Conservation (phyloP, 2,113 vertebrate species). For the Regulus satrapa region DNA sequence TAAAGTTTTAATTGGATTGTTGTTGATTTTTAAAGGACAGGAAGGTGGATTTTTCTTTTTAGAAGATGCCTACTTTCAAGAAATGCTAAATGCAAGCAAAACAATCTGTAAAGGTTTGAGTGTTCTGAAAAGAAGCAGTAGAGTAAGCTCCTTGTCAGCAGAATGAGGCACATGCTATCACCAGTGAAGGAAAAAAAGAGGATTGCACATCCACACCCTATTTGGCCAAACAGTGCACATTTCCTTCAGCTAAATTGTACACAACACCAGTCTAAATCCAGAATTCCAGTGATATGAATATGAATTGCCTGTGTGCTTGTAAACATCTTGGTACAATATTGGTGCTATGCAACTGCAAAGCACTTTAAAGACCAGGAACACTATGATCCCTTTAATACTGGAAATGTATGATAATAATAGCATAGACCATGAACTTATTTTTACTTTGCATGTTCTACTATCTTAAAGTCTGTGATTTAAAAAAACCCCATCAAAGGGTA, state of each 20-base stretch:
- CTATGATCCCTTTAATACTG: neutral
- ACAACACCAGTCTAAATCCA: neutral
- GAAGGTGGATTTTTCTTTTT: neutral
- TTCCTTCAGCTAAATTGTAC: neutral
- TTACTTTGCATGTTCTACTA: neutral
- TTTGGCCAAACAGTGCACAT: neutral
- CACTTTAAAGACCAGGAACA: neutral
- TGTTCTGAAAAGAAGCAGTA: neutral
- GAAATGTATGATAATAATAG: neutral
- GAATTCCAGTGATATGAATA: neutral
- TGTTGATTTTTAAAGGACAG: neutral
- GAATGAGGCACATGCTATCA: neutral
- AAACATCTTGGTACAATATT: conserved; percentile 24
- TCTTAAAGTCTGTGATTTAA: neutral
- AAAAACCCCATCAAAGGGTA: neutral
- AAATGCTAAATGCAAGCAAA: neutral
- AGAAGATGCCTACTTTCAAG: neutral
- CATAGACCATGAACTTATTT: neutral
- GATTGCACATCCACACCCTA: neutral
- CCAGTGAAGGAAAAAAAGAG: neutral
- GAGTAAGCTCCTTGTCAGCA: neutral
- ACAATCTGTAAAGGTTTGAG: neutral
- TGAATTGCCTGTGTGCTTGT: conserved; percentile 34
- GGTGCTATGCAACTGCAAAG: neutral
- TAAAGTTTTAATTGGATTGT: neutral